Conservation (phyloP, 2,797 vertebrate species). For the Psittacula echo region DNA sequence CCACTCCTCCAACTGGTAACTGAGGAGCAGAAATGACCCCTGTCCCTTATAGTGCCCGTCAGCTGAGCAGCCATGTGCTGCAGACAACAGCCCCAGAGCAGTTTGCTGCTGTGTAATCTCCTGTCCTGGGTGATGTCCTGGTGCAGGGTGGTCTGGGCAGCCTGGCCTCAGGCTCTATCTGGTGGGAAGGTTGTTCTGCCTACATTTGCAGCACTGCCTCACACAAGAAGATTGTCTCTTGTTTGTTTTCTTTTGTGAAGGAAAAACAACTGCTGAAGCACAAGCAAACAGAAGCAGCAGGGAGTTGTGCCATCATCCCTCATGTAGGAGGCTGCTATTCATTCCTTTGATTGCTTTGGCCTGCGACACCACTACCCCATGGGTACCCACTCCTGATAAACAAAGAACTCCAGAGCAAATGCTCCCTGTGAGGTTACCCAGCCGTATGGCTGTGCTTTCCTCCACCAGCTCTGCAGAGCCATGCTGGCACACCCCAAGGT, state of each 20-base stretch:
- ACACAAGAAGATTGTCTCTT: not conserved
- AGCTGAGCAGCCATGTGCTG: not conserved
- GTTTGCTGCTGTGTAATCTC: not conserved
- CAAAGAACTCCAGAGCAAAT: not conserved
- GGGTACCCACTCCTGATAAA: not conserved
- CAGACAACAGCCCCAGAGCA: not conserved
- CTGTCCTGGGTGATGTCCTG: not conserved
- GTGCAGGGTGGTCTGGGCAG: not conserved
- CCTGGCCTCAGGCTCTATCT: not conserved
- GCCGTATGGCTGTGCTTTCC: not conserved
- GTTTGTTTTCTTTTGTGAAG: not conserved
- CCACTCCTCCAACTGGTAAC: rapidly evolving
- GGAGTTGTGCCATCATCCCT: not conserved
- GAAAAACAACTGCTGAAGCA: not conserved
- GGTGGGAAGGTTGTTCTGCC: not conserved
- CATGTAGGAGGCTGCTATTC: not conserved
- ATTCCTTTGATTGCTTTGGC: not conserved
- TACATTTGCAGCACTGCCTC: not conserved
- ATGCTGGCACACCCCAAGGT: not conserved
- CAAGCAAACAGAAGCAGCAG: not conserved
- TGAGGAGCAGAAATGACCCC: not conserved
- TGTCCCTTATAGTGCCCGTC: rapidly evolving
- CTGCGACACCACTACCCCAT: rapidly evolving
- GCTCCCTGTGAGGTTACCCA: too few relatives aligned
- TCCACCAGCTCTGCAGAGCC: not conserved